Evolutionary conservation across 2,888 invertebrate species (phyloP), one percentile per base, ranked within the genome.

Genomic region (Bombylius discolor): DNA sequence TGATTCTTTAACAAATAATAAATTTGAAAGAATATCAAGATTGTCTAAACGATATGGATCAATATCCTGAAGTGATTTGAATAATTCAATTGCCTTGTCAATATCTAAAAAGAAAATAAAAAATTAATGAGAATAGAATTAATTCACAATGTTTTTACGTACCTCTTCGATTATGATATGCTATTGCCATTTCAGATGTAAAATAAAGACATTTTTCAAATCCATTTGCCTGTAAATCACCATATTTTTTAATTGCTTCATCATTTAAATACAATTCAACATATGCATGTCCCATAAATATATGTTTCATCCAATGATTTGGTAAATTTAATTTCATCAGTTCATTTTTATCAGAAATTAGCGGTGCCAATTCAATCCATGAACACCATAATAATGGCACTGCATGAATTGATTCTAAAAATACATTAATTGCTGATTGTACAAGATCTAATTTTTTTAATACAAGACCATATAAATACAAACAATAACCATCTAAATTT

Each of bases 41-140:
- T 96, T 91, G 67, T 98, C 97, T 45, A 99, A 75, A 48, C 97
- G 80, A 70, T 85, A 96, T 0, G 98, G 99, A 78, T 99, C 99
- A 64, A 81, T 78, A 64, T 85, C 83, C 63, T 89, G 84, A 36
- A 98, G 78, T 60, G 85, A 81, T 68, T 88, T 83, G 68, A 97
- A 98, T 52, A 87, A 81, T 60, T 84, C 80, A 55, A 95, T 84
- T 1, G 96, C 93, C 64, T 87, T 84, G 66, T 92, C 93, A 31
- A 94, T 86, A 76, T 95, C 95, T 92, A 71, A 52, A 53, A 53
- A 13, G 32, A 59, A 46, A 51, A 44, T 49, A 46, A 33, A 44
- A 36, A 23, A 45, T 45, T 50, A 42, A 51, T 32, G 14, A 42
- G 32, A 11, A 33, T 32, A 49, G 32, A 13, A 33, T 8, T 23